phyloP scores from a whole-genome alignment of 2,113 vertebrate genomes.

The Aspidoscelis tigris region DNA sequence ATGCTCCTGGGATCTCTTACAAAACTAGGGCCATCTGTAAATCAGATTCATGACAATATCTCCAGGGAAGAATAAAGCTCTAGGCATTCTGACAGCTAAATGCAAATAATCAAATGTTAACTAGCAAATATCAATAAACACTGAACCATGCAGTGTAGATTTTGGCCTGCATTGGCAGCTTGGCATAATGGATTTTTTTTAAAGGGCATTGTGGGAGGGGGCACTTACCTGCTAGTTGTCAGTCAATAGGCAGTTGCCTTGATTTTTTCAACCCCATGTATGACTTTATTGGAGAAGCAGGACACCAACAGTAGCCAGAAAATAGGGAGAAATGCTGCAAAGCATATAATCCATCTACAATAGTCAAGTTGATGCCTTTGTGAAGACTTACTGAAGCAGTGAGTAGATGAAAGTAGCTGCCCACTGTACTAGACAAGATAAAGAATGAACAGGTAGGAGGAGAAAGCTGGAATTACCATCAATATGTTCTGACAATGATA shows the following conservation, averaged over 20 bases:
- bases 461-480: background rate
- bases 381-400: background rate
- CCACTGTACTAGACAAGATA: background rate
- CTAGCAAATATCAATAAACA: conserved; percentile 53
- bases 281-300: background rate
- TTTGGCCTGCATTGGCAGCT: conserved; percentile 57
- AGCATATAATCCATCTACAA: background rate
- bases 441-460: background rate
- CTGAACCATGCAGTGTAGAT: conserved; percentile 52
- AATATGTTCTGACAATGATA: background rate
- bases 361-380: background rate
- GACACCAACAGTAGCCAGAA: background rate
- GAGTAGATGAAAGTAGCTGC: too few species aligned
- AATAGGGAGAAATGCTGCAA: background rate
- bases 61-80: conserved; percentile 51
- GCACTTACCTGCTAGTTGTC: background rate
- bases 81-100: conserved; percentile 56
- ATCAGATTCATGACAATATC: conserved; percentile 46
- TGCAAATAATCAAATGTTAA: conserved; percentile 62
- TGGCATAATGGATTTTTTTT: conserved; percentile 50
- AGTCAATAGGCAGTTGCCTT: background rate
- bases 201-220: conserved; percentile 38
- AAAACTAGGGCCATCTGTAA: conserved; percentile 47
- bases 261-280: background rate
- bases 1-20: conserved; percentile 35